These are phyloP conservation scores for Enteromius thamalakanensis DNA, from an alignment of 2,797 vertebrate genomes.

Conservation along the genomic window DNA sequence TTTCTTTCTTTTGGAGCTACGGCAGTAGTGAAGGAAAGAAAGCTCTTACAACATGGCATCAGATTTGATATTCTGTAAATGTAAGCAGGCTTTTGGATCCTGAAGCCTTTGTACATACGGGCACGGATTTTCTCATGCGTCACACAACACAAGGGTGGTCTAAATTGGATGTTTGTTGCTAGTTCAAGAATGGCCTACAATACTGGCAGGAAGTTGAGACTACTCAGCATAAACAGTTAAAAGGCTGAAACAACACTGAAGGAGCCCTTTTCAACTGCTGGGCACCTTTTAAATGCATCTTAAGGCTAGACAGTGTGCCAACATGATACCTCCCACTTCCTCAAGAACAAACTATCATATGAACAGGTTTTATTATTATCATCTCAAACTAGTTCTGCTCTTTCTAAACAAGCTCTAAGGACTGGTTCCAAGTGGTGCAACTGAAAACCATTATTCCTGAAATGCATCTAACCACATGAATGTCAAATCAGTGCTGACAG, in stretches of 20 bases:
- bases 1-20: conserved; percentile 32
- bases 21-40: conserved; percentile 11
- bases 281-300: conserved; percentile 38
- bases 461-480: conserved; percentile 24
- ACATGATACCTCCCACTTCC: conserved; percentile 52
- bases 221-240: conserved; percentile 41
- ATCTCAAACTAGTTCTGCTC: conserved; percentile 39
- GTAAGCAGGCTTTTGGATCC: not conserved
- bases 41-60: not conserved
- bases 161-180: conserved; percentile 32
- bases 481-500: conserved; percentile 21
- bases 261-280: conserved; percentile 21
- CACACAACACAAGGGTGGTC: conserved; percentile 14
- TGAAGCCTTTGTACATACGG: not conserved
- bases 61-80: not conserved
- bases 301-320: conserved; percentile 3
- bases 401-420: not conserved
- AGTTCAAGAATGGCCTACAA: conserved; percentile 40
- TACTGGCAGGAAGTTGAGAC: conserved; percentile 52
- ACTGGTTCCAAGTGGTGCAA: not conserved
- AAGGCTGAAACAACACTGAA: conserved; percentile 59
- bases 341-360: conserved; percentile 36
- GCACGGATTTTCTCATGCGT: not conserved
- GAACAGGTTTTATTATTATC: conserved; percentile 45
- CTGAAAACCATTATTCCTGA: conserved; percentile 36